A percentile compares a stretch with the other conserved stretches of the same genome.
Evolutionary conservation across 2,113 vertebrate genomes (phyloP).

Genomic region (Genyomyrus donnyi): DNA sequence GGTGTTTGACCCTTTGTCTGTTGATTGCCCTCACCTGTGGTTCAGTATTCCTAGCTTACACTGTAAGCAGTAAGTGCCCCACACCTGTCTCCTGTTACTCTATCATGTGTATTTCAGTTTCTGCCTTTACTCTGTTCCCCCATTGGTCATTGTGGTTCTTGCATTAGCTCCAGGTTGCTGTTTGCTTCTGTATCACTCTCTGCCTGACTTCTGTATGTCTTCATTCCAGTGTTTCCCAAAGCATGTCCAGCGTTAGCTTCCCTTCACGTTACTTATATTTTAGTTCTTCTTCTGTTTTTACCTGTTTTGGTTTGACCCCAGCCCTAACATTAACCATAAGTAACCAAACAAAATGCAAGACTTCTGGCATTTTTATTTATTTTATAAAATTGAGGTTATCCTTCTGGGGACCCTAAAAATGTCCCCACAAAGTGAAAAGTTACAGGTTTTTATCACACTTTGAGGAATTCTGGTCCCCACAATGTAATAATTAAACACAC

Average conservation of each 20-base stretch:
- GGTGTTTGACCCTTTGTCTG: neutral
- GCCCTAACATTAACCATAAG: no score
- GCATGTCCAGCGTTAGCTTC: neutral
- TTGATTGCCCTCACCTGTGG: neutral
- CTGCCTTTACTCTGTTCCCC: neutral
- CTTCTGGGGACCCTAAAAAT: neutral
- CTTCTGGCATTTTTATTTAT: no score
- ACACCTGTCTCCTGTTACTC: neutral
- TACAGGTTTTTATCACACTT: neutral
- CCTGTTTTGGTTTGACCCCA: neutral
- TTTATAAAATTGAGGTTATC: no score
- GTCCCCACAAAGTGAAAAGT: neutral
- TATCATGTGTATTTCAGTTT: neutral
- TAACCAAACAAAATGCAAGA: no score
- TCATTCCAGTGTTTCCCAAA: neutral
- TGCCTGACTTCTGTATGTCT: neutral
- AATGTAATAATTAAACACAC: neutral
- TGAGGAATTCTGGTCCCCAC: neutral
- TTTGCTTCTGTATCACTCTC: neutral
- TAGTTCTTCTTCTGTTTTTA: neutral
- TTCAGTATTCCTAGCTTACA: neutral
- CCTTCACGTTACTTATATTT: neutral
- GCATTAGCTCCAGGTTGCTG: neutral
- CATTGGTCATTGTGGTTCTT: neutral
- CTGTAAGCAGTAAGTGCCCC: neutral